Evolutionary conservation across 64 coral and sea anemone species (phyloP).

Genomic region (Pocillopora verrucosa): DNA sequence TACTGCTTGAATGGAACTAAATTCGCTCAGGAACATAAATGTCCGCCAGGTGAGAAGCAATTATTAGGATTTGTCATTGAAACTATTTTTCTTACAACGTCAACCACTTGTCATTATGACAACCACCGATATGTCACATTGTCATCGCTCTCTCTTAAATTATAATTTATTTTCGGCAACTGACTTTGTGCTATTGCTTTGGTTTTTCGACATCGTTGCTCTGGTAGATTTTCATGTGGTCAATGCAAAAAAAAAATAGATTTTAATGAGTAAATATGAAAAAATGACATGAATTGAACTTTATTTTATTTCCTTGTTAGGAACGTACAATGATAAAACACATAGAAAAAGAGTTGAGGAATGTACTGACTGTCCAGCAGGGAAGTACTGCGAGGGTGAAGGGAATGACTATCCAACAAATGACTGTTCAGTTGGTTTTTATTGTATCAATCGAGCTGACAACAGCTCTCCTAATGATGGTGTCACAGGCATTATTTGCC

Average conservation of each 20-base stretch:
- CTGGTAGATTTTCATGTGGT: too few relatives aligned
- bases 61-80: background rate
- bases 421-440: constrained; percentile 78
- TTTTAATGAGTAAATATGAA: too few relatives aligned
- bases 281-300: background rate
- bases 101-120: too few relatives aligned
- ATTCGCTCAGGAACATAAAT: constrained; percentile 68
- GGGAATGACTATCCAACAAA: constrained; percentile 80
- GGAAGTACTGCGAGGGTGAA: constrained; percentile 84
- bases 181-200: too few relatives aligned
- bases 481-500: constrained; percentile 72
- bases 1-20: constrained; percentile 91
- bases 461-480: constrained; percentile 71
- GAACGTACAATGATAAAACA: constrained; percentile 77
- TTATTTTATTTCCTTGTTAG: background rate
- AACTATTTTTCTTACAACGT: too few relatives aligned
- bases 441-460: constrained; percentile 71
- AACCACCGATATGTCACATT: too few relatives aligned
- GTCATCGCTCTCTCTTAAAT: too few relatives aligned
- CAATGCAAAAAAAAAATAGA: too few relatives aligned
- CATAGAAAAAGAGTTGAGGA: constrained; percentile 62
- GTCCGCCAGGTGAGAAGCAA: constrained; percentile 58
- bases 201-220: too few relatives aligned
- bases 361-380: constrained; percentile 78
- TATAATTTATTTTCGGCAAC: too few relatives aligned